Evolutionary conservation across 2,797 vertebrate species (phyloP).

Genomic region (Lepidocolaptes lacrymiger): DNA sequence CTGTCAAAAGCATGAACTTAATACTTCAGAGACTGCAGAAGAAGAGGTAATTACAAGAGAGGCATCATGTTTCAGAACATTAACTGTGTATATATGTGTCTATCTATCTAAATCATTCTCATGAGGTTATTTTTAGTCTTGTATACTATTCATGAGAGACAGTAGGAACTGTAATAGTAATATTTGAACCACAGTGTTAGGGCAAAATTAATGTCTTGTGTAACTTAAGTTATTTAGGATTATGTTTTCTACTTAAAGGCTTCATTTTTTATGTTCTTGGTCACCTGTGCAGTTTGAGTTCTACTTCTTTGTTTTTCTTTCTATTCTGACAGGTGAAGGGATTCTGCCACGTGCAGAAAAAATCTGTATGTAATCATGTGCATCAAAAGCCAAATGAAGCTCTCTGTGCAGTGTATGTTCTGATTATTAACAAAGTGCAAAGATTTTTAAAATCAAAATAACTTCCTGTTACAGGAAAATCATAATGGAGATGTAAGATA

Average conservation of each 20-base stretch:
- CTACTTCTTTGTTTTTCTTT: neutral
- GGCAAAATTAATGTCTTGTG: neutral
- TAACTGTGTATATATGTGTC: neutral
- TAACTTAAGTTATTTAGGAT: neutral
- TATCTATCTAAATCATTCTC: neutral
- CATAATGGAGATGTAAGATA: neutral
- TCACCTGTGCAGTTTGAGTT: neutral
- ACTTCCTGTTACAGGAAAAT: neutral
- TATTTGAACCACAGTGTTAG: neutral
- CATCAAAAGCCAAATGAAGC: neutral
- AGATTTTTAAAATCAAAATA: neutral
- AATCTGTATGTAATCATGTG: neutral
- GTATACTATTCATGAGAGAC: neutral
- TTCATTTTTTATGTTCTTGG: neutral
- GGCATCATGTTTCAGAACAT: neutral
- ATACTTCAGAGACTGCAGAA: conserved; percentile 80
- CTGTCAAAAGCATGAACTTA: conserved; percentile 90
- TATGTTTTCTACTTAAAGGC: neutral
- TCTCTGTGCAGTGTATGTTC: neutral
- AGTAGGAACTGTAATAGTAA: neutral
- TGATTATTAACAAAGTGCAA: neutral
- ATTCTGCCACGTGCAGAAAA: neutral
- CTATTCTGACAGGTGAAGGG: neutral
- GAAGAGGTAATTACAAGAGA: conserved; percentile 81
- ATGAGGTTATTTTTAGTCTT: neutral